A percentile compares a stretch with the other conserved stretches of the same genome.
Conservation (phyloP, 2,797 vertebrate genomes). For the Schizopygopsis pylzovi region DNA sequence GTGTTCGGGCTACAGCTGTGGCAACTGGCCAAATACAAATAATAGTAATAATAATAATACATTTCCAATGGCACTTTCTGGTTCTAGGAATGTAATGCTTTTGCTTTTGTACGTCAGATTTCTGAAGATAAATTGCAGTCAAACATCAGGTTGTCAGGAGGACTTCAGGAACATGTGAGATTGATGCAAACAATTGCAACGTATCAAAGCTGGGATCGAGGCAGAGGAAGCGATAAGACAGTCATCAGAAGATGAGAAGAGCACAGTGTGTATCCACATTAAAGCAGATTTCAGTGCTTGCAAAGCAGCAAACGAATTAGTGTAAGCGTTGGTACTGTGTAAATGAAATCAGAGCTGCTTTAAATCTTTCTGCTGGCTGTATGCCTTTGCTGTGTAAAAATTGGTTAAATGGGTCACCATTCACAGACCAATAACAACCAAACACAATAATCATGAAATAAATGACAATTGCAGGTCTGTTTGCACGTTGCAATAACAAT, state of each 20-base stretch:
- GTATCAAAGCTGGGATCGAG: conserved; percentile 55
- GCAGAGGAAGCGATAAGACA: neutral
- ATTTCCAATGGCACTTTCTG: neutral
- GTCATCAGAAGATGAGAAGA: neutral
- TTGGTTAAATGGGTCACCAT: neutral
- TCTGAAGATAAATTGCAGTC: conserved; percentile 26
- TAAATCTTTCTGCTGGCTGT: neutral
- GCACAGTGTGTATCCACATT: neutral
- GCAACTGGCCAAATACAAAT: neutral
- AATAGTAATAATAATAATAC: neutral
- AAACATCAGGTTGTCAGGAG: conserved; percentile 41
- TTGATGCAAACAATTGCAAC: conserved; percentile 64
- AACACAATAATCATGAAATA: neutral
- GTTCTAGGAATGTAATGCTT: conserved; percentile 4
- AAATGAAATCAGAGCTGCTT: neutral
- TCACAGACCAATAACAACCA: neutral
- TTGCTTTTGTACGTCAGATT: conserved; percentile 29
- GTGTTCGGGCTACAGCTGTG: conserved; percentile 21
- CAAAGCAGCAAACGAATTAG: neutral
- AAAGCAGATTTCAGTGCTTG: neutral
- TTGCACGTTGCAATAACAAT: neutral
- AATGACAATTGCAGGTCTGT: neutral
- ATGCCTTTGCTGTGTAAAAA: neutral
- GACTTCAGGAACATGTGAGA: conserved; percentile 68
- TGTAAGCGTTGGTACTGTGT: neutral